A percentile compares a stretch with the other conserved stretches of the same genome.
Evolutionary conservation across 2,113 vertebrate genomes (phyloP).

Genomic region (Dipodomys ordii): DNA sequence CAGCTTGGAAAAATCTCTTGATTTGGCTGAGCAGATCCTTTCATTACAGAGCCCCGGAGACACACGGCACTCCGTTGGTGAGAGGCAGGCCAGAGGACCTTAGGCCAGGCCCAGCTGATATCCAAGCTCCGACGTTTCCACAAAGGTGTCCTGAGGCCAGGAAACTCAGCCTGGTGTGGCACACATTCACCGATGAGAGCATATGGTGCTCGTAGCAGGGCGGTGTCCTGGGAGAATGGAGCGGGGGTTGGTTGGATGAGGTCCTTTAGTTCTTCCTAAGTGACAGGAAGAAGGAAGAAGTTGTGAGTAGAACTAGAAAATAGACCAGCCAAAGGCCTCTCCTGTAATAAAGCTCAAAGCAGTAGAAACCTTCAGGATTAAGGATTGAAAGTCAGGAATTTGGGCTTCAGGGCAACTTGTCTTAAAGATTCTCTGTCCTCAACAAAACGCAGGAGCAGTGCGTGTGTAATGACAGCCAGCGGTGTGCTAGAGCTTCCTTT

Average conservation of each 20-base stretch:
- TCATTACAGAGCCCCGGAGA: not conserved
- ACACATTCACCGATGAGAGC: not conserved
- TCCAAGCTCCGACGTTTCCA: not conserved
- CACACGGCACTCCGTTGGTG: not conserved
- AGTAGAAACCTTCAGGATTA: not conserved
- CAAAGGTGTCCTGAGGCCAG: not conserved
- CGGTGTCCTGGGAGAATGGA: not conserved
- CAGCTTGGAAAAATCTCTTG: not conserved
- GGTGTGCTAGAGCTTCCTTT: not conserved
- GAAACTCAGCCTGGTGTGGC: not conserved
- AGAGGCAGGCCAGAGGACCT: not conserved
- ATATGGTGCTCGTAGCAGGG: not conserved
- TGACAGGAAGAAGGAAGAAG: not conserved
- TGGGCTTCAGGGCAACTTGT: not conserved
- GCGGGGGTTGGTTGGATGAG: not conserved
- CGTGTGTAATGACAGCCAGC: not conserved
- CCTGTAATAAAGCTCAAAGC: not conserved
- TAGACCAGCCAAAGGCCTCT: not conserved
- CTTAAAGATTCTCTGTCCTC: not conserved
- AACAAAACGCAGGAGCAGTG: not conserved
- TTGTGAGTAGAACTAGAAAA: not conserved
- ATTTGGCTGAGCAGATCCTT: not conserved
- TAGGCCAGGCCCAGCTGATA: not conserved
- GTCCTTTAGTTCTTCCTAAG: conserved; percentile 5
- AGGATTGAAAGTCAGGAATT: not conserved